These are phyloP conservation scores for Fopius arisanus DNA, from an alignment of 1,140 invertebrate genomes.

Conservation along the genomic window DNA sequence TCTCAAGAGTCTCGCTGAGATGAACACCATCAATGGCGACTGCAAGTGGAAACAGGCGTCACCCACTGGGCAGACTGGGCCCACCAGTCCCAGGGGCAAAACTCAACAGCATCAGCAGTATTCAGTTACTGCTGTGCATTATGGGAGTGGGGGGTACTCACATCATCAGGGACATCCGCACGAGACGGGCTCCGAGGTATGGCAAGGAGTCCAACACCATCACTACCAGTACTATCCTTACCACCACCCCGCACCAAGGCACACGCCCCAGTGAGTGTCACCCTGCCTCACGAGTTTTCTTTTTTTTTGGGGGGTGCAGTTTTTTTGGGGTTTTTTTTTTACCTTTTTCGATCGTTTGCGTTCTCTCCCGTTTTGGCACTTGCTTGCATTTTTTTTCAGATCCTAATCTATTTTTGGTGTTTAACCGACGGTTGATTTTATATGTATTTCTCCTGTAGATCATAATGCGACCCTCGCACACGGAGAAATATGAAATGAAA, in stretches of 20 bases:
- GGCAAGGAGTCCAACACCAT: slow-evolving; percentile 70
- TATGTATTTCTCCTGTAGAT: too few relatives aligned
- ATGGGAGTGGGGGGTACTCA: slow-evolving; percentile 48
- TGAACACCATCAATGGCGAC: slow-evolving; percentile 65
- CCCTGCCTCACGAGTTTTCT: slow-evolving; percentile 50
- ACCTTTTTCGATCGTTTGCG: not conserved
- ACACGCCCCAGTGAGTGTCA: slow-evolving; percentile 71
- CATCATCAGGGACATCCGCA: slow-evolving; percentile 50
- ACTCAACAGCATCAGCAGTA: slow-evolving; percentile 47
- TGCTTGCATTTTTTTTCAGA: not conserved
- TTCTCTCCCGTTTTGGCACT: slow-evolving; percentile 2
- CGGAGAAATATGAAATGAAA: too few relatives aligned
- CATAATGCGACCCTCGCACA: too few relatives aligned
- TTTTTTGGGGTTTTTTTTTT: not conserved
- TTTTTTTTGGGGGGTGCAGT: slow-evolving; percentile 25
- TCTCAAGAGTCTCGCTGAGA: slow-evolving; percentile 69
- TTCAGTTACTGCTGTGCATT: slow-evolving; percentile 55
- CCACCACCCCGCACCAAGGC: slow-evolving; percentile 68
- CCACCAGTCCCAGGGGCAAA: slow-evolving; percentile 55
- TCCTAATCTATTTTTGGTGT: too few relatives aligned
- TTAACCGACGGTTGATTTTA: too few relatives aligned
- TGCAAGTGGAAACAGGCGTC: slow-evolving; percentile 65
- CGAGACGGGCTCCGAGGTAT: slow-evolving; percentile 69
- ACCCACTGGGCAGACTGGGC: slow-evolving; percentile 48
- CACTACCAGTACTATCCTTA: slow-evolving; percentile 73